Evolutionary conservation across 92 coral and sea anemone genomes (phyloP).

Genomic region (Parazoanthus swiftii): DNA sequence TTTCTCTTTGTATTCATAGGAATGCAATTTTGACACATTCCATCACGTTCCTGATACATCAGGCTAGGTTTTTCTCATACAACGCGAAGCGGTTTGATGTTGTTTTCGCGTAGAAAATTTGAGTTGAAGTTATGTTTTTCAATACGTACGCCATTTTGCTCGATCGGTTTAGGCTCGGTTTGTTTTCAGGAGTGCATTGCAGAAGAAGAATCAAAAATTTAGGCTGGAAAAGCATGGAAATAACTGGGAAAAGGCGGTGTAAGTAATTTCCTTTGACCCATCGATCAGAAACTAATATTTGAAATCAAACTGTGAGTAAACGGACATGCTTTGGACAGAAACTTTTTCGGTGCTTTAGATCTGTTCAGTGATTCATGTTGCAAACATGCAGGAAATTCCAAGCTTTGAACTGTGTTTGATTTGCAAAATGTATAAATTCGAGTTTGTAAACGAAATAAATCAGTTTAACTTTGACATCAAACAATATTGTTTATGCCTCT

Average conservation of each 20-base stretch:
- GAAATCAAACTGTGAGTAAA: not conserved
- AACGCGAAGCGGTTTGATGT: not conserved
- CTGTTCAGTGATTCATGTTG: not conserved
- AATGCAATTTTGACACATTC: not conserved
- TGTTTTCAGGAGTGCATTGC: not conserved
- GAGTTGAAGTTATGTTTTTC: conserved; percentile 5
- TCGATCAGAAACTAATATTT: no score
- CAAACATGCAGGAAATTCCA: not conserved
- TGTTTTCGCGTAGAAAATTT: not conserved
- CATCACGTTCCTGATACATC: not conserved
- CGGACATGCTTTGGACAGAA: not conserved
- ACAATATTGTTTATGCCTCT: conserved; percentile 1
- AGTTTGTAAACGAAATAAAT: conserved; percentile 7
- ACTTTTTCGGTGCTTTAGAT: not conserved
- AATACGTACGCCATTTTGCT: not conserved
- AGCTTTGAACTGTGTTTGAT: not conserved
- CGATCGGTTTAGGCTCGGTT: not conserved
- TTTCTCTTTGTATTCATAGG: no score
- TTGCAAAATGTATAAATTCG: not conserved
- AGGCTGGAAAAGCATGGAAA: not conserved
- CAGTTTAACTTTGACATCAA: not conserved
- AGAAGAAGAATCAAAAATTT: conserved; percentile 3
- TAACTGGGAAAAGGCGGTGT: not conserved
- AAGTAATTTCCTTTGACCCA: not conserved
- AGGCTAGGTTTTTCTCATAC: not conserved